Percentiles rank a stretch among this genome's conserved stretches.
Evolutionary conservation across 2,888 invertebrate genomes (phyloP).

Genomic region (Polymixis flavicincta): DNA sequence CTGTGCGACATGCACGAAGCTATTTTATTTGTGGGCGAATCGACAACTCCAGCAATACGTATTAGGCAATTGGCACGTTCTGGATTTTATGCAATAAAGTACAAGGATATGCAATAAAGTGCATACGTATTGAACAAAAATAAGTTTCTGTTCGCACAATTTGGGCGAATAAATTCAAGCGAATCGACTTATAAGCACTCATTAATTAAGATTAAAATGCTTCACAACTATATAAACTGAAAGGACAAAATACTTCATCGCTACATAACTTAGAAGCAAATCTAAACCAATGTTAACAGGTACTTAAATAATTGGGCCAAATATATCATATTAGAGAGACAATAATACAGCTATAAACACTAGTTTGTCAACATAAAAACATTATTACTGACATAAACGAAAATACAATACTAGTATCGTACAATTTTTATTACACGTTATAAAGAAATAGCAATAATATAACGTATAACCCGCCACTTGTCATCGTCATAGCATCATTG

Average conservation of each 20-base stretch:
- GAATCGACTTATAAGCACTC: too few species aligned
- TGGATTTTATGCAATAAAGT: too few species aligned
- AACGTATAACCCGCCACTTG: conserved; percentile 38
- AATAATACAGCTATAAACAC: conserved; percentile 48
- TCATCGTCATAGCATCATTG: conserved; percentile 33
- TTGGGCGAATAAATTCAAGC: too few species aligned
- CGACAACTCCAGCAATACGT: too few species aligned
- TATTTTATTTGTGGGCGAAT: too few species aligned
- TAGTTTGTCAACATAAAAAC: conserved; percentile 55
- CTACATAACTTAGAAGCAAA: background rate
- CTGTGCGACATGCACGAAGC: too few species aligned
- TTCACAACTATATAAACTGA: background rate
- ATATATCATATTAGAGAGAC: conserved; percentile 48
- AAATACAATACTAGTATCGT: conserved; percentile 43
- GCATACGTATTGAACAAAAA: too few species aligned
- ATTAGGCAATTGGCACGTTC: too few species aligned
- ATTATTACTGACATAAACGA: conserved; percentile 54
- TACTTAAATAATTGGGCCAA: conserved; percentile 40
- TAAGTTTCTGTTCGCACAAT: too few species aligned
- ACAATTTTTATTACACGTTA: conserved; percentile 54
- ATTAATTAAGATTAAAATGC: background rate
- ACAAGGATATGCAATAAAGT: too few species aligned
- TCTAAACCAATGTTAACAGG: background rate
- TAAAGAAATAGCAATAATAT: conserved; percentile 53
- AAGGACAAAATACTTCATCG: background rate